Conservation (phyloP, 2,888 invertebrate genomes). For the Andrena fulva region DNA sequence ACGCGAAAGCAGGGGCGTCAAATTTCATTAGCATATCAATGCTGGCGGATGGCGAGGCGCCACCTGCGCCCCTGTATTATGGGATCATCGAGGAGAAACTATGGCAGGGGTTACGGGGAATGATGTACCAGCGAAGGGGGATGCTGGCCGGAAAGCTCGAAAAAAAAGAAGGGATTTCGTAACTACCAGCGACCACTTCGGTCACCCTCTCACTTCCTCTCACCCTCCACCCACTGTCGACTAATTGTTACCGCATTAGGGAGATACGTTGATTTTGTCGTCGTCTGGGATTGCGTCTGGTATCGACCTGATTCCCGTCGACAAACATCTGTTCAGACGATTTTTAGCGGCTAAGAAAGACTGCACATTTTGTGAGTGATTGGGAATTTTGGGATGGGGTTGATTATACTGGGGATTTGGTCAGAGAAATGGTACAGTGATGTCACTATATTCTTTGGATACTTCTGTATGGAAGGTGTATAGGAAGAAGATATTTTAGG, state of each 20-base stretch:
- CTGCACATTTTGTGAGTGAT: no score
- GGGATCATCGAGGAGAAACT: slow-evolving; percentile 78
- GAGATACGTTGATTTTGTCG: slow-evolving; percentile 28
- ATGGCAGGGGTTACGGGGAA: slow-evolving; percentile 42
- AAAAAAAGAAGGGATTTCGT: slow-evolving; percentile 55
- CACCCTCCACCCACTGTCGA: slow-evolving; percentile 33
- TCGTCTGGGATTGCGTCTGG: slow-evolving; percentile 15
- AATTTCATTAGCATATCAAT: slow-evolving; percentile 85
- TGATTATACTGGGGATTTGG: no score
- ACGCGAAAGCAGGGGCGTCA: slow-evolving; percentile 81
- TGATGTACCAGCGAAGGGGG: slow-evolving; percentile 56
- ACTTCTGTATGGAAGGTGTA: no score
- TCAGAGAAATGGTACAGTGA: no score
- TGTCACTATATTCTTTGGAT: no score
- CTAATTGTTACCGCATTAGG: slow-evolving; percentile 58
- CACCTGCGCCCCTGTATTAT: slow-evolving; percentile 83
- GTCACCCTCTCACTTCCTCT: slow-evolving; percentile 22
- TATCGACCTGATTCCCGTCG: slow-evolving; percentile 20
- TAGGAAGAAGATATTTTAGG: no score
- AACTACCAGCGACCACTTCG: slow-evolving; percentile 50
- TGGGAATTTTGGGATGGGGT: no score
- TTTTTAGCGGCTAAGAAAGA: not conserved
- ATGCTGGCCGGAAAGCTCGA: slow-evolving; percentile 42
- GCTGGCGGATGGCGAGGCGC: slow-evolving; percentile 83
- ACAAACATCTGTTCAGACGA: not conserved